phyloP scores from a whole-genome alignment of 92 coral and sea anemone species.

The Plumapathes pennacea region DNA sequence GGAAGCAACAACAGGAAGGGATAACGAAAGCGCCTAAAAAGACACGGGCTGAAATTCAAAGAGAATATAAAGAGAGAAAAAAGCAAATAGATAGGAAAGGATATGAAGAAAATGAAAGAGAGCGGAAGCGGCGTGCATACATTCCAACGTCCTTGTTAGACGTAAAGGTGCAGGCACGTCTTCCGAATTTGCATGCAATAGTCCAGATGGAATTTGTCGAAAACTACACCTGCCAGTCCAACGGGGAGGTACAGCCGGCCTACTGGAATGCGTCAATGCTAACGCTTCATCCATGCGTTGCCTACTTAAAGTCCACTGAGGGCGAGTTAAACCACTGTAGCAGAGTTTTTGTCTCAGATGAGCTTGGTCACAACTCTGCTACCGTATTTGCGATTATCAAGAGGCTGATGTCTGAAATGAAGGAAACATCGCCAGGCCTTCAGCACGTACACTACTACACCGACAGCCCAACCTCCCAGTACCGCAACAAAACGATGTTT shows the following conservation, averaged over 20 bases:
- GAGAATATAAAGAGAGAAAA: too few species aligned
- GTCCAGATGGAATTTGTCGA: constrained; percentile 44
- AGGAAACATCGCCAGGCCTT: not conserved
- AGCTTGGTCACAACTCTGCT: constrained; percentile 23
- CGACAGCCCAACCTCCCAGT: constrained; percentile 58
- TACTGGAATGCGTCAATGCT: constrained; percentile 61
- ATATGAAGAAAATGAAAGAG: too few species aligned
- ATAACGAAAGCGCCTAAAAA: too few species aligned
- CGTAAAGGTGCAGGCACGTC: constrained; percentile 30
- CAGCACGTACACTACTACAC: constrained; percentile 41
- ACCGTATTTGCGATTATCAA: constrained; percentile 20
- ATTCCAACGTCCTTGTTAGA: too few species aligned
- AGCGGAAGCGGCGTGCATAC: too few species aligned
- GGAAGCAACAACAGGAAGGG: too few species aligned
- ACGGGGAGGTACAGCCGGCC: constrained; percentile 48
- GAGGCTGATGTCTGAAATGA: constrained; percentile 21
- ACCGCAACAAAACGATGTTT: constrained; percentile 53
- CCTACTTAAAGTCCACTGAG: constrained; percentile 10
- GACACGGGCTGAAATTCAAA: too few species aligned
- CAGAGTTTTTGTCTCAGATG: constrained; percentile 29
- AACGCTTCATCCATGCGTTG: constrained; percentile 53
- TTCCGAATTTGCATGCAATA: constrained; percentile 22
- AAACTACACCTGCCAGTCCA: constrained; percentile 36
- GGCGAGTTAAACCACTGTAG: constrained; percentile 21
- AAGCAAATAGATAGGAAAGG: too few species aligned